Base-by-base conservation (phyloP, 2,888 invertebrate genomes). In the Drosophila planitibia region DNA sequence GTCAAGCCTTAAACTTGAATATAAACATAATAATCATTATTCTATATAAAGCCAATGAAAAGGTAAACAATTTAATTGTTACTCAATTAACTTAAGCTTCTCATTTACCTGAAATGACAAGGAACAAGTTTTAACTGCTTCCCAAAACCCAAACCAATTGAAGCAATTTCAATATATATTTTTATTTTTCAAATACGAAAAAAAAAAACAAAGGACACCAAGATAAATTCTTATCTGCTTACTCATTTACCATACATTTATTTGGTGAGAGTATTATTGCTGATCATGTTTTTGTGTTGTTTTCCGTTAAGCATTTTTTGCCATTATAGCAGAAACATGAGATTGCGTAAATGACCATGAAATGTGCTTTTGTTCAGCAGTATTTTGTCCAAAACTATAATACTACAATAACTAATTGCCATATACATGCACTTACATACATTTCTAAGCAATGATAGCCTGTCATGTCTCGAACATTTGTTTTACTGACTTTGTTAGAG, bases 271-370 rank as follows among this genome's bases (percentile, higher is more conserved):
- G 52, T 41, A 51, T 37, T 32, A 47, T 61, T 73, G 61, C 47
- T 19, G 30, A 64, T 76, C 65, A 65, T 59, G 32, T 61, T 61
- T 51, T 52, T 55, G 52, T 60, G 35, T 59, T 57, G 32, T 49
- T 59, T 74, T 74, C 7, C 39, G 44, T 77, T 77, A n/a, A 62
- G 32, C 55, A 66, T 71, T 72, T 52, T 58, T 65, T 41, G 53
- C 44, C 51, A 41, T 53, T 51, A 32, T 39, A 58, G 39, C 60
- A 30, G 19, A 51, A 68, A 76, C 59, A 71, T 66, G 61, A 70
- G 57, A 68, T 76, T 73, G 82, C 91, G 85, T 79, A 74, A 86
- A 81, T 81, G 63, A 79, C 82, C 91, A 90, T 88, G 88, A 89
- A 81, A 64, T 76, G 77, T 70, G 74, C 59, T 77, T 84, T 83